Base-by-base conservation (phyloP, 2,797 vertebrate species). In the Aratinga solstitialis region DNA sequence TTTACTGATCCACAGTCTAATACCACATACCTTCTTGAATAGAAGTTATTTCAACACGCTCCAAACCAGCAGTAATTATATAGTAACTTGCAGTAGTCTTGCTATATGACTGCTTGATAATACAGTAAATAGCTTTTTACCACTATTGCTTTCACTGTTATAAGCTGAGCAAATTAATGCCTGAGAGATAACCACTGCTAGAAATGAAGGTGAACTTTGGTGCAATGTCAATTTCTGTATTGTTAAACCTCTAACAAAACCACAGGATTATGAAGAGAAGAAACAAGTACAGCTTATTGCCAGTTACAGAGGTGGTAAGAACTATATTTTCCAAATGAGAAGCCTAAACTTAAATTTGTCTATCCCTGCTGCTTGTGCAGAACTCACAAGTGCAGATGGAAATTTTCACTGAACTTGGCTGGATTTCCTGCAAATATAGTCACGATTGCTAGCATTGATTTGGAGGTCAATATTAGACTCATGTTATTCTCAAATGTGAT, bases 301-400 rank as follows among this genome's bases (percentile, higher is more conserved):
- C 47, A 90, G 54, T 58, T 50, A 50, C 0, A 0, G 69, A 78
- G 56, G 21, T 42, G 42, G 53, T 38, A 56, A 59, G 10, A 66
- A 87, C 11, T 42, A 65, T 42, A 80, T 84, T 84, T 94, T 94
- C 82, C 83, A 96, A 94, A 88, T 36, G 58, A 94, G 72, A 32
- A 94, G 62, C 47, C 58, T 87, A 80, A 87, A 84, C 45, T 93
- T 34, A 73, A 63, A 71, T 77, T 83, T 17, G 3, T 63, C 63
- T 79, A 61, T 45, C 48, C 53, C 21, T 84, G 22, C 56, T 86
- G 23, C 50, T 71, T 85, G 58, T 6, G 65, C 2, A 9, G 34
- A 53, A 81, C 29, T 77, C 69, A 62, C 14, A 59, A 81, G 21
- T 65, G 15, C 65, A 81, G n/a, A 65, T 48, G 45, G 51, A 96